Conservation (phyloP, 2,888 invertebrate species). For the Netelia inedita region DNA sequence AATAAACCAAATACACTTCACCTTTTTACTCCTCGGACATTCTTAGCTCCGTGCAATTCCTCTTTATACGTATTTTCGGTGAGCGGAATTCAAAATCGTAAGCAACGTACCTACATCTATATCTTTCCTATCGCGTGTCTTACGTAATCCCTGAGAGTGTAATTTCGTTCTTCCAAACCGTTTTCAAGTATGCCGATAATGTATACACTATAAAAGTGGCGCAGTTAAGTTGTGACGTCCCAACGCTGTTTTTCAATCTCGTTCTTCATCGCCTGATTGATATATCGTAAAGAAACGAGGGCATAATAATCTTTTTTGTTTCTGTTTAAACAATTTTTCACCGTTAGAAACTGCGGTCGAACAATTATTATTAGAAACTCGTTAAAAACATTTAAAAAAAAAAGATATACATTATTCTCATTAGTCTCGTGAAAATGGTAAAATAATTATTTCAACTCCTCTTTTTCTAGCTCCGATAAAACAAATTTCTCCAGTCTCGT, state of each 20-base stretch:
- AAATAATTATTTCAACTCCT: too few relatives aligned
- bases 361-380: too few relatives aligned
- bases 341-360: too few relatives aligned
- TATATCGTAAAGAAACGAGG: not conserved
- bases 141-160: constrained; percentile 52
- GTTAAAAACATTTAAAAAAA: too few relatives aligned
- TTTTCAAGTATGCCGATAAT: constrained; percentile 31
- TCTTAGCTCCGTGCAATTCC: not conserved
- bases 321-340: not conserved
- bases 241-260: constrained; percentile 26
- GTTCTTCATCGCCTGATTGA: constrained; percentile 8
- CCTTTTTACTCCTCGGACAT: not conserved
- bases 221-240: constrained; percentile 39
- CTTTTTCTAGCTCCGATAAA: too few relatives aligned
- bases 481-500: not conserved
- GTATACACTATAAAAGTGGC: constrained; percentile 38
- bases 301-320: not conserved
- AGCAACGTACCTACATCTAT: not conserved
- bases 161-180: constrained; percentile 27
- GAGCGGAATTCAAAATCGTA: not conserved
- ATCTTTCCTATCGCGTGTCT: constrained; percentile 22
- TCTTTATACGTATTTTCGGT: not conserved
- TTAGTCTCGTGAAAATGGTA: too few relatives aligned
- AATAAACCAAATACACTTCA: constrained; percentile 66
- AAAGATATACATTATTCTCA: too few relatives aligned